Conservation (phyloP, 2,888 invertebrate species). For the Prionchulus punctatus region DNA sequence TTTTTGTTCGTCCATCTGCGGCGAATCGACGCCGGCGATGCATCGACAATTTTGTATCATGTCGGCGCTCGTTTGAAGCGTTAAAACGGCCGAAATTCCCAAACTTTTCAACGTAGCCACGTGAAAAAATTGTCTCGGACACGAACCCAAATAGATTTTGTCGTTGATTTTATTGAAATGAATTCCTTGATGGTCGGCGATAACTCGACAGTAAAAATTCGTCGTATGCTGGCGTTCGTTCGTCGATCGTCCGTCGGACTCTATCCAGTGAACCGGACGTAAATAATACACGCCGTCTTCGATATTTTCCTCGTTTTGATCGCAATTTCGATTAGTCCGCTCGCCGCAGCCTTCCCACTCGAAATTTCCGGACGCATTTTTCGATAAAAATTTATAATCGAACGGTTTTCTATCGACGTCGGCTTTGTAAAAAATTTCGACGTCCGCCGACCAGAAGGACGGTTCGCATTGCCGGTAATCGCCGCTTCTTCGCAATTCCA, state of each 20-base stretch:
- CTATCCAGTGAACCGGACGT: neutral
- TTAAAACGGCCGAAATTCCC: slow-evolving; percentile 2
- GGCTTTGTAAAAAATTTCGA: neutral
- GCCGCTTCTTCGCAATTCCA: neutral
- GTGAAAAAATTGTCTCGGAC: slow-evolving; percentile 8
- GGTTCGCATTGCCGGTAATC: neutral
- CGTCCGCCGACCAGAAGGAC: slow-evolving; percentile 1
- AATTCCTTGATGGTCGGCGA: neutral
- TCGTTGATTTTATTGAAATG: slow-evolving; percentile 1
- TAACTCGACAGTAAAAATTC: slow-evolving; percentile 1
- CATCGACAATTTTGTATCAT: neutral
- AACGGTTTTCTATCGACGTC: too few relatives aligned
- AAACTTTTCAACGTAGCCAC: neutral
- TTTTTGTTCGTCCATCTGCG: neutral
- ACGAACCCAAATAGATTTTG: slow-evolving; percentile 4
- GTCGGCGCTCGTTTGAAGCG: slow-evolving; percentile 1
- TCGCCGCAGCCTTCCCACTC: slow-evolving; percentile 10
- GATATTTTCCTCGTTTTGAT: neutral
- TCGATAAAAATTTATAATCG: neutral
- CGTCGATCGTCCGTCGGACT: neutral
- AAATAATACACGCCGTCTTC: neutral
- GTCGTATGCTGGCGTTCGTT: slow-evolving; percentile 9
- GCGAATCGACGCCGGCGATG: neutral
- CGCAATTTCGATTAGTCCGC: neutral
- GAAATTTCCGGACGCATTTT: neutral